Evolutionary conservation across 2,113 vertebrate species (phyloP), one percentile per base, ranked within the genome.

Genomic region (Columbina picui): DNA sequence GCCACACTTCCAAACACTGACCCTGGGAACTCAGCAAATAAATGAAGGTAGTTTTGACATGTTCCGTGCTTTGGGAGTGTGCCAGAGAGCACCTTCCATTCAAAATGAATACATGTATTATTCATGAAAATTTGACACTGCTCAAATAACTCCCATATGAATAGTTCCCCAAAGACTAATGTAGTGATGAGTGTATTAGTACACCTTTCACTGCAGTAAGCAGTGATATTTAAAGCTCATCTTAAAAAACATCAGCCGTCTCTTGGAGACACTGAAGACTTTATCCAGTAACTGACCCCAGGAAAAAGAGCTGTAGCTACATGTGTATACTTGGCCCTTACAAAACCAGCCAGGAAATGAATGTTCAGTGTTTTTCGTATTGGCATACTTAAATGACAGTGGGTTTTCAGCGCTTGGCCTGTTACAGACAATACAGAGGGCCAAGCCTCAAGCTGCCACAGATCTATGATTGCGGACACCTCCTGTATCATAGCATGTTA

Each of bases 71-170:
- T 77, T 83, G 87, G 53, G 55, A 79, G 57, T 8, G 7, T 30
- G 63, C 50, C 84, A 85, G 45, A 87, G 26, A 85, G 41, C 50
- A 91, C 34, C 64, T 87, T 91, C 45, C 45, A 55, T 88, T 93
- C 70, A 75, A 92, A 93, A 92, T 64, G 43, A 89, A 87, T 75
- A 78, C 30, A 75, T 30, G 39, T 60, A 87, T 90, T 91, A 89
- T 63, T 74, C 74, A 85, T 18, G 47, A 94, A 94, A 79, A 82
- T 76, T 57, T 85, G 61, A 87, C 69, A 34, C 53, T 69, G 67
- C 59, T 76, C 77, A 94, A 92, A 92, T 82, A 95, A 84, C 21
- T 29, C 84, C 39, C 65, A 32, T 36, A 49, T 36, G 65, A 69
- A 56, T 39, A 82, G 52, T 6, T 89, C 57, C 70, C 78, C 70